Evolutionary conservation across 2,888 invertebrate species (phyloP), one percentile per base, ranked within the genome.

Genomic region (Agonopterix alstromeriana): DNA sequence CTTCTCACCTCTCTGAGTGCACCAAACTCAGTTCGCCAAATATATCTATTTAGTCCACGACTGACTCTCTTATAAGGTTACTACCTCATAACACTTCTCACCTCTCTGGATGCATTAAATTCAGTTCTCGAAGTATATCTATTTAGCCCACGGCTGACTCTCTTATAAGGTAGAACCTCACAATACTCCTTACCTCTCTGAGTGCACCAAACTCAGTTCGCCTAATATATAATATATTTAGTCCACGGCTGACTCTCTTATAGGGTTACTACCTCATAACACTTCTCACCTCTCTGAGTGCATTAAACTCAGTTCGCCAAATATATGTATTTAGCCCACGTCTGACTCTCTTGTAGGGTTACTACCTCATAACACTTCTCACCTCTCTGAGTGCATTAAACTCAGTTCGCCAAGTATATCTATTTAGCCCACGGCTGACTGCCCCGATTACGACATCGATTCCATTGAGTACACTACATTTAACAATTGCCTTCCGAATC

Each of bases 381-480:
- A n/a, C 8, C 8, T 11, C 42, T n/a, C 10, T 8, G 11, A n/a
- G 11, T 8, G 11, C 10, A 10, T 41, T 17, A 27, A 8, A 10
- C 7, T 43, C 44, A 35, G 8, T 8, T 11, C 42, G 45, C 14
- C 10, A 45, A 45, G 36, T 45, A 45, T 45, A 45, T 45, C 45
- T 45, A 45, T 45, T 72, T 69, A 71, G 63, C 55, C 44, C 57
- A 73, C 77, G 67, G 67, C 59, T 64, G 76, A 78, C 66, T 76
- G 81, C 55, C 56, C 72, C 77, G 74, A 74, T 77, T 76, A 75
- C 73, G 77, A 75, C 71, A 68, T 67, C 68, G 69, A 70, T 70
- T 74, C 70, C 72, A 68, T 67, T 69, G 59, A 56, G 58, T 54
- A 69, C 83, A 68, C 68, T 82, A 85, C 84, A 84, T 85, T 85